A percentile compares a stretch with the other conserved stretches of the same genome.
phyloP scores from a whole-genome alignment of 2,888 invertebrate genomes.

The Epinotia ramella region DNA sequence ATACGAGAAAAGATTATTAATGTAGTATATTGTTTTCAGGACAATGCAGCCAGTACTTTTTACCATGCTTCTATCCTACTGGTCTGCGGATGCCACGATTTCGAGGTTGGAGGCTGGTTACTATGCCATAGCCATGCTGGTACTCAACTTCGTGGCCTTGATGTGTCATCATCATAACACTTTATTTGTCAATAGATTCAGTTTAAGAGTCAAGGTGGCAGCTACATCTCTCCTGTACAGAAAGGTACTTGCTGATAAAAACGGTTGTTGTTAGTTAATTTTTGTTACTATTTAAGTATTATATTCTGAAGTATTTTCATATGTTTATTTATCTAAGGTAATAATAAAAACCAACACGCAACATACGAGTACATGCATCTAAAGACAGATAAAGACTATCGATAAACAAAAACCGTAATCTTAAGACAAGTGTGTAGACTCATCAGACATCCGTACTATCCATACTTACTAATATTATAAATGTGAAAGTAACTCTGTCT shows the following conservation, averaged over 20 bases:
- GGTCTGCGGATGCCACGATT: slow-evolving; percentile 73
- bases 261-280: no score
- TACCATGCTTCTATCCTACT: slow-evolving; percentile 80
- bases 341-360: no score
- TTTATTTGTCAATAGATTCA: slow-evolving; percentile 86
- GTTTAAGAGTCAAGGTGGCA: slow-evolving; percentile 89
- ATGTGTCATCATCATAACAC: slow-evolving; percentile 90
- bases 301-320: no score
- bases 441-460: no score
- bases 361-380: no score
- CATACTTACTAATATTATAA: no score
- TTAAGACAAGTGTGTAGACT: no score
- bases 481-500: no score
- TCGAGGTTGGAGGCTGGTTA: slow-evolving; percentile 81
- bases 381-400: no score
- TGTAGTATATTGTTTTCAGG: slow-evolving; percentile 61
- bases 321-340: no score
- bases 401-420: no score
- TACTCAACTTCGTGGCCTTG: slow-evolving; percentile 78
- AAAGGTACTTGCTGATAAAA: slow-evolving; percentile 84
- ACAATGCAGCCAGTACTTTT: slow-evolving; percentile 83
- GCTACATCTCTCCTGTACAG: slow-evolving; percentile 90
- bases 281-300: no score
- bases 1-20: not conserved
- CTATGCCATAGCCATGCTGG: slow-evolving; percentile 82